Evolutionary conservation across 2,797 vertebrate genomes (phyloP).

Genomic region (Nannoperca australis): DNA sequence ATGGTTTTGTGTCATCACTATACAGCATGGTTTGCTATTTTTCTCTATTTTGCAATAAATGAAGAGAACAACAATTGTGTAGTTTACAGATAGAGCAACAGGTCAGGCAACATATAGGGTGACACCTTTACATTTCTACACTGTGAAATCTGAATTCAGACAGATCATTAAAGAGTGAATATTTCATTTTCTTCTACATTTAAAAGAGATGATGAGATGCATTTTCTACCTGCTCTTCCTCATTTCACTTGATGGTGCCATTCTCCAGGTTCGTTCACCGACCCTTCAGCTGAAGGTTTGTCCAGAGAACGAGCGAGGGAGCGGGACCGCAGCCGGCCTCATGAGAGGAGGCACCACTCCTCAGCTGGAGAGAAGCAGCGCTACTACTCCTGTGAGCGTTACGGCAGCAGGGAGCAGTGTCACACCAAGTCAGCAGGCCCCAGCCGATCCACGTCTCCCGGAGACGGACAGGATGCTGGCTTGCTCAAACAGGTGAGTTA

Average conservation of each 20-base stretch:
- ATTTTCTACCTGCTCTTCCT: not conserved
- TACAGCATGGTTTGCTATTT: not conserved
- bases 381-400: conserved; percentile 97
- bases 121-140: not conserved
- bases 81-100: not conserved
- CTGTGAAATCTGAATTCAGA: no score
- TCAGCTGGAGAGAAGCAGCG: conserved; percentile 94
- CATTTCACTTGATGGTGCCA: not conserved
- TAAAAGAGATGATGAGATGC: no score
- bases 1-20: not conserved
- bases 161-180: not conserved
- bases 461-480: conserved; percentile 84
- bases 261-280: conserved; percentile 41
- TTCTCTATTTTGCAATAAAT: not conserved
- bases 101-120: not conserved
- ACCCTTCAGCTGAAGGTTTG: conserved; percentile 77
- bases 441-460: conserved; percentile 92
- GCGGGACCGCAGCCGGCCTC: conserved; percentile 92
- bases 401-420: conserved; percentile 90
- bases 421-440: conserved; percentile 88
- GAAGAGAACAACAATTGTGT: not conserved
- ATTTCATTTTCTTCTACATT: not conserved
- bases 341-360: conserved; percentile 94
- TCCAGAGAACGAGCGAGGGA: conserved; percentile 87
- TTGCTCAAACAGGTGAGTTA: conserved; percentile 89